Base-by-base conservation (phyloP, 2,797 vertebrate genomes). In the Phataginus tricuspis region DNA sequence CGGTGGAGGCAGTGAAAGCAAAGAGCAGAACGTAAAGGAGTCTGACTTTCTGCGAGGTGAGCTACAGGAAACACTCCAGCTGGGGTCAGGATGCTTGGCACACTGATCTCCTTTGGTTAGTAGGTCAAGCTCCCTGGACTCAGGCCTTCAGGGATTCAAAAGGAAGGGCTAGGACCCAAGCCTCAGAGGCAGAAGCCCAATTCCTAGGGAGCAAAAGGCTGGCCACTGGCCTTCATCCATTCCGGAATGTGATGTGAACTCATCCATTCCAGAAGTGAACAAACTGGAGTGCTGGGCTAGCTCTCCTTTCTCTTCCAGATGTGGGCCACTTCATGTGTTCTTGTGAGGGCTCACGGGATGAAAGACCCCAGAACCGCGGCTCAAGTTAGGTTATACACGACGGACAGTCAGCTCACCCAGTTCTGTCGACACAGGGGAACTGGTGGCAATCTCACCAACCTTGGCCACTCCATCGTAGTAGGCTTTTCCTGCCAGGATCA, bases 391-490 rank as follows among this genome's bases (percentile, higher is more conserved):
- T 75, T 69, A 45, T 57, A 3, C 2, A 3, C 19, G 1, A 57
- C 7, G 4, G 64, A 85, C 1, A 13, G 31, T 92, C 96, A 82
- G 99, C 99, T 99, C 98, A 99, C 99, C 99, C 11, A 99, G 98
- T 94, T 99, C 99, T 97, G 99, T 99, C 83, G 99, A 99, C 96
- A 99, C 99, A 0, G 99, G 99, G 34, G 99, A 99, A 84, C 99
- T 98, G 0, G 99, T 98, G 18, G 99, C 99, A 87, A 99, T 99
- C 96, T 99, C 99, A 63, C 99, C 99, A 0, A 99, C 99, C 98
- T 99, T 99, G 84, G 99, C 99, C 74, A 99, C 99, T 1, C 99
- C 99, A 25, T 99, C 99, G n/a, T 99, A 99, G 98, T 99, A 99
- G 4, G 98, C 97, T 98, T 98, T 99, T 97, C 99, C 99, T 68